A percentile compares a stretch with the other conserved stretches of the same genome.
phyloP scores from a whole-genome alignment of 2,888 invertebrate genomes.

The Folsomia candida region DNA sequence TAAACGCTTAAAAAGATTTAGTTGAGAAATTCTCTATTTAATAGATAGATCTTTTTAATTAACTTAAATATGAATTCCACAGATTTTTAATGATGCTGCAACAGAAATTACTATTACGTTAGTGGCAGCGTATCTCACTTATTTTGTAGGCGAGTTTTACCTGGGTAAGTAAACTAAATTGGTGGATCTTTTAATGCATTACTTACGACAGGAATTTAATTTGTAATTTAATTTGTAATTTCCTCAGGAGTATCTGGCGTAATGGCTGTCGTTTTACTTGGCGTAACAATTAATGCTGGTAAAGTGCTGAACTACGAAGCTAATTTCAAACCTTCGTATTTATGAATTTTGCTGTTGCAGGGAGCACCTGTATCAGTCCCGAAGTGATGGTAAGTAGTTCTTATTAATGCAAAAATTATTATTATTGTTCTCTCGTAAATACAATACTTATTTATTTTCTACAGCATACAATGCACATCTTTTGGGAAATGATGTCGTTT shows the following conservation, averaged over 20 bases:
- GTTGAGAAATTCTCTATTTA: no score
- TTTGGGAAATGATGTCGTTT: slow-evolving; percentile 55
- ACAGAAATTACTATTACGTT: slow-evolving; percentile 56
- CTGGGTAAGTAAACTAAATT: slow-evolving; percentile 25
- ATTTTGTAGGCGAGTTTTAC: slow-evolving; percentile 52
- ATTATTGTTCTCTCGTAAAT: no score
- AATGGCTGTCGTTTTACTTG: slow-evolving; percentile 56
- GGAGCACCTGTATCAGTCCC: slow-evolving; percentile 55
- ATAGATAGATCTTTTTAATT: no score
- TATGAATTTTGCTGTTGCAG: no score
- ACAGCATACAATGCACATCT: slow-evolving; percentile 31
- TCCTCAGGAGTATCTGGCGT: slow-evolving; percentile 54
- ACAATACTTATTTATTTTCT: no score
- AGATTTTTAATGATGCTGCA: slow-evolving; percentile 56
- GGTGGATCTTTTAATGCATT: background rate
- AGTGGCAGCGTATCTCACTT: slow-evolving; percentile 56
- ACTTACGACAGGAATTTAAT: background rate
- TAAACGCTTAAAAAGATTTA: no score
- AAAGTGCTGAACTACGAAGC: no score
- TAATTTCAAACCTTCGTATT: no score
- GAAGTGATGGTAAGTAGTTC: slow-evolving; percentile 51
- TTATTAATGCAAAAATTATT: background rate
- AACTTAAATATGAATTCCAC: no score
- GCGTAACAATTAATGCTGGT: slow-evolving; percentile 55
- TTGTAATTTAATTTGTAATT: no score